Conservation (phyloP, 2,113 vertebrate genomes). For the Pterocles gutturalis region DNA sequence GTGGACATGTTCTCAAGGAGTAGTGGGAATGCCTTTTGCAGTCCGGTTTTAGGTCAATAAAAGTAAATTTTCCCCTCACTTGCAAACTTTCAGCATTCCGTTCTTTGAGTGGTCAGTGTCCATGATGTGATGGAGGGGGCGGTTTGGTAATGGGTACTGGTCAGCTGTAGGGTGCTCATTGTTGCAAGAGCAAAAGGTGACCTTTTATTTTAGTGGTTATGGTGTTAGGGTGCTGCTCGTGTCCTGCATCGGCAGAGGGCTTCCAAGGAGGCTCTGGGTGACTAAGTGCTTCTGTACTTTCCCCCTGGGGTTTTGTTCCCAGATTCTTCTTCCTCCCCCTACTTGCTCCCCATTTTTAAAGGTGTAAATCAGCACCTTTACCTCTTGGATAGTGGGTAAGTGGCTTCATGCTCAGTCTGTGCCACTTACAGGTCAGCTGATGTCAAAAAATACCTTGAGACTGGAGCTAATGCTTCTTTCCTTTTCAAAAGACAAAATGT, state of each 20-base stretch:
- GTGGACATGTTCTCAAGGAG: fast-evolving
- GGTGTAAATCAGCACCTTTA: not conserved
- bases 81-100: not conserved
- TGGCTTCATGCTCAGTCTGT: not conserved
- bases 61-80: not conserved
- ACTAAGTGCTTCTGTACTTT: not conserved
- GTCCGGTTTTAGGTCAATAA: not conserved
- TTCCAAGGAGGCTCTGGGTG: fast-evolving
- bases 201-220: not conserved
- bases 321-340: not conserved
- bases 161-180: not conserved
- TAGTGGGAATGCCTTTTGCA: not conserved
- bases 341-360: too few species aligned
- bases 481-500: not conserved
- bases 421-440: not conserved
- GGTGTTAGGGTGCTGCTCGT: not conserved
- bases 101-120: not conserved
- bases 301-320: not conserved
- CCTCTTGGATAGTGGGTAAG: not conserved
- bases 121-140: not conserved
- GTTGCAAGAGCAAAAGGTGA: not conserved
- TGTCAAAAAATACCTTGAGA: not conserved
- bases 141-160: not conserved
- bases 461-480: not conserved
- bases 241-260: not conserved